Conservation (phyloP, 2,113 vertebrate species). For the Colossoma macropomum region DNA sequence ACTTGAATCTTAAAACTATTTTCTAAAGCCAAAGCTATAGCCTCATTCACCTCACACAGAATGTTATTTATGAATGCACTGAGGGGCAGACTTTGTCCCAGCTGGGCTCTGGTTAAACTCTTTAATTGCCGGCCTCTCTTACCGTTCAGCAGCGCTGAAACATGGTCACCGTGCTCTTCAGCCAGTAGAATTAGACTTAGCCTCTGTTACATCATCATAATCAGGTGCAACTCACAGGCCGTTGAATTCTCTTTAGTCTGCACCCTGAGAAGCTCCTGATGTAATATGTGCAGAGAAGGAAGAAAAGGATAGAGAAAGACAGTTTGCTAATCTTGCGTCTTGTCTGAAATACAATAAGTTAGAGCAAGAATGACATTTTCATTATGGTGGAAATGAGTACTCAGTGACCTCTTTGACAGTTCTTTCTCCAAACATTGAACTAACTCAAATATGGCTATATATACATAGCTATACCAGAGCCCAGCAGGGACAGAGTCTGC, state of each 20-base stretch:
- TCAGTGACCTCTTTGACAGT: neutral
- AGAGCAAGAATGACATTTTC: neutral
- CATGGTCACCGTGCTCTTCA: constrained; percentile 9
- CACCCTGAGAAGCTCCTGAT: constrained; percentile 37
- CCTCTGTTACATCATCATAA: constrained; percentile 69
- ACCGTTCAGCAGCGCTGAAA: constrained; percentile 54
- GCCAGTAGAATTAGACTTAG: constrained; percentile 60
- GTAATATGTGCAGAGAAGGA: neutral
- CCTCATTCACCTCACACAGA: neutral
- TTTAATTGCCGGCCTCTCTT: constrained; percentile 28
- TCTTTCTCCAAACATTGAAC: neutral
- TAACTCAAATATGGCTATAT: too few relatives aligned
- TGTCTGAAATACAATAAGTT: neutral
- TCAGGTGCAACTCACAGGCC: constrained; percentile 66
- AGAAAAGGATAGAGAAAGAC: neutral
- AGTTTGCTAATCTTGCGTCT: neutral
- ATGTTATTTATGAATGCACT: neutral
- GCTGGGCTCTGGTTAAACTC: neutral
- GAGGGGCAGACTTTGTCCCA: constrained; percentile 8
- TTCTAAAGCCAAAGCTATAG: too few relatives aligned
- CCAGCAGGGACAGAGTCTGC: neutral
- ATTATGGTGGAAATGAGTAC: neutral
- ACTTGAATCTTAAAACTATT: too few relatives aligned
- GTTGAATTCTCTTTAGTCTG: constrained; percentile 59
- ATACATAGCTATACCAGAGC: too few relatives aligned